Evolutionary conservation across 2,888 invertebrate species (phyloP), one percentile per base, ranked within the genome.

Genomic region (Xanthia togata): DNA sequence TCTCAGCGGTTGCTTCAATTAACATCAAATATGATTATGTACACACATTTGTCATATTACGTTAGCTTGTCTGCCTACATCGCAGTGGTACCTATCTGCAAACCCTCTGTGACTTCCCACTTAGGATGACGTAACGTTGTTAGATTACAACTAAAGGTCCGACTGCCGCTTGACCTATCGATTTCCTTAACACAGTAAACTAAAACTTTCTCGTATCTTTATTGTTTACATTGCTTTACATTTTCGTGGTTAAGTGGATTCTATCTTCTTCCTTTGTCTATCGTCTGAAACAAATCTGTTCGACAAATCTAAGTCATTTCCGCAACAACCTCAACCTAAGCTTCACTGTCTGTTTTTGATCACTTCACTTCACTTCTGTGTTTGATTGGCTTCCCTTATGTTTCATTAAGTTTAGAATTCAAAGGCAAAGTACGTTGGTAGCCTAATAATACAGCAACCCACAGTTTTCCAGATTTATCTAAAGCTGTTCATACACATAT

Each of bases 1-100:
- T 83, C 74, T 53, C 38, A 63, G 47, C 26, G 38, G 20, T 26
- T 44, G 67, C 26, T 57, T 63, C 74, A 83, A 83, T 75, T 57
- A 83, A 64, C n/a, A 83, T 72, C 64, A 74, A 47, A 67, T 65
- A 72, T 67, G 50, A 70, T 57, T 44, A 59, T 83, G 35, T 41
- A 53, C 53, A 62, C 71, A 73, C 44, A 83, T 86, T 76, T 67
- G 73, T 83, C 63, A 63, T 67, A 60, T 79, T 73, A 83, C 47
- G 73, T 73, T 64, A 53, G 60, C n/a, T 41, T 38, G 64, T 65
- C 82, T 76, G 41, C 83, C 64, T 83, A 62, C 35, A 53, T 65
- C 31, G 72, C 71, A 60, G 76, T 75, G 53, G 64, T 71, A 76
- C 76, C 62, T 73, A 76, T 81, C 62, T 73, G 59, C 59, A 53